phyloP scores from a whole-genome alignment of 1,140 invertebrate genomes.

The Habropoda laboriosa region DNA sequence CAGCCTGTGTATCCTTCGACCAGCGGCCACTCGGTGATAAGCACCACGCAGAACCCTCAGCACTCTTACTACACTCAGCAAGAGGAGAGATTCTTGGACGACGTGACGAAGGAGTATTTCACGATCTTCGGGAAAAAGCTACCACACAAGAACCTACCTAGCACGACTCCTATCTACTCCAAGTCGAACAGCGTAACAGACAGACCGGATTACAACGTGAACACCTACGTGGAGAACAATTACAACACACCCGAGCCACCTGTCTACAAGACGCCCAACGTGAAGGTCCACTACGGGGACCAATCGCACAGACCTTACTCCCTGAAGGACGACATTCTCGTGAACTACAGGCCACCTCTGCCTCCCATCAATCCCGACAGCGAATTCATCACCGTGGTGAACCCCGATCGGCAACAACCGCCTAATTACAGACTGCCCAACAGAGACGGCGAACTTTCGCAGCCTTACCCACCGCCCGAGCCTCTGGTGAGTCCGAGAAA shows the following conservation, averaged over 20 bases:
- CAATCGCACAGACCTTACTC: slow-evolving; percentile 77
- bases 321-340: slow-evolving; percentile 84
- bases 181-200: slow-evolving; percentile 80
- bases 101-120: slow-evolving; percentile 89
- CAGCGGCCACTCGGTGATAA: slow-evolving; percentile 64
- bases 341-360: slow-evolving; percentile 84
- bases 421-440: slow-evolving; percentile 45
- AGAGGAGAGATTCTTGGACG: slow-evolving; percentile 87
- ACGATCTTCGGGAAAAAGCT: slow-evolving; percentile 89
- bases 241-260: slow-evolving; percentile 73
- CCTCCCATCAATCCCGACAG: slow-evolving; percentile 86
- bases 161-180: slow-evolving; percentile 83
- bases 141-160: slow-evolving; percentile 76
- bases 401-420: slow-evolving; percentile 59
- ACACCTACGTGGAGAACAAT: slow-evolving; percentile 60
- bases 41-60: slow-evolving; percentile 85
- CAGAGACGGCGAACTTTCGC: slow-evolving; percentile 2
- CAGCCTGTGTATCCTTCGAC: slow-evolving; percentile 53
- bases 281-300: slow-evolving; percentile 76
- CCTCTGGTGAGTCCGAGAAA: slow-evolving; percentile 50
- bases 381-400: slow-evolving; percentile 83
- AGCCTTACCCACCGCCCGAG: slow-evolving; percentile 57
- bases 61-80: slow-evolving; percentile 88
- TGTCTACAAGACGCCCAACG: slow-evolving; percentile 77
- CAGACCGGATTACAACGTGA: slow-evolving; percentile 72